Base-by-base conservation (phyloP, 1,140 invertebrate species). In the Sminthurides bifidus region DNA sequence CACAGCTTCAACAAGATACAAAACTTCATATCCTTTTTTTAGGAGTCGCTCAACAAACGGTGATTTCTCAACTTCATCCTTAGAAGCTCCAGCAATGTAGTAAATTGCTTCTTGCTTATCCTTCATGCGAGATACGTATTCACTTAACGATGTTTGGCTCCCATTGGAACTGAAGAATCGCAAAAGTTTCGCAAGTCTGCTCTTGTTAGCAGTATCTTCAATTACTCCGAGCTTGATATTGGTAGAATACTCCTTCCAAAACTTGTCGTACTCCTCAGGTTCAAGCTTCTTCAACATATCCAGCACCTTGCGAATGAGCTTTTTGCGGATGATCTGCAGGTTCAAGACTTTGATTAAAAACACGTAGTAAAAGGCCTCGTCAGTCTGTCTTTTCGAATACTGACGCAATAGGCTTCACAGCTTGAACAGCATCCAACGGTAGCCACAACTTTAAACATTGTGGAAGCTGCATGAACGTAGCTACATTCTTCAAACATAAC, bases 181-280 rank as follows among this genome's bases (percentile, higher is more conserved):
- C 8, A 99, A 74, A 31, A 99, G 75, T 71, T 99, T 98, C 27
- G 93, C 91, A 15, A 99, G 74, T 57, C 95, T 81, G 12, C 89
- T 91, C 51, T 94, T 80, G 75, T 99, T 99, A 49, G 87, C 83
- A 19, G 92, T 82, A 75, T 99, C 96, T 75, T 99, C 96, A 77
- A 98, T 94, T 21, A 96, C 81, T 41, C 96, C 95, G 55, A 98
- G 74, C 74, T 98, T 98, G 63, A 95, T 87, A 72, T 97, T 98
- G 43, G 94, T 99, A 38, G 92, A 94, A 74, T 92, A 99, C 72
- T 98, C 95, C 68, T 96, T 95, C 93, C 94, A 98, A 79, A 99
- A 98, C 64, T 84, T 82, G 2, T 87, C 81, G 69, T 91, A 97
- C 24, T 92, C 84, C 52, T 91, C 89, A 50, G 86, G 83, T 43